Evolutionary conservation across 2,113 vertebrate genomes (phyloP), one percentile per base, ranked within the genome.

Genomic region (Lipotes vexillifer): DNA sequence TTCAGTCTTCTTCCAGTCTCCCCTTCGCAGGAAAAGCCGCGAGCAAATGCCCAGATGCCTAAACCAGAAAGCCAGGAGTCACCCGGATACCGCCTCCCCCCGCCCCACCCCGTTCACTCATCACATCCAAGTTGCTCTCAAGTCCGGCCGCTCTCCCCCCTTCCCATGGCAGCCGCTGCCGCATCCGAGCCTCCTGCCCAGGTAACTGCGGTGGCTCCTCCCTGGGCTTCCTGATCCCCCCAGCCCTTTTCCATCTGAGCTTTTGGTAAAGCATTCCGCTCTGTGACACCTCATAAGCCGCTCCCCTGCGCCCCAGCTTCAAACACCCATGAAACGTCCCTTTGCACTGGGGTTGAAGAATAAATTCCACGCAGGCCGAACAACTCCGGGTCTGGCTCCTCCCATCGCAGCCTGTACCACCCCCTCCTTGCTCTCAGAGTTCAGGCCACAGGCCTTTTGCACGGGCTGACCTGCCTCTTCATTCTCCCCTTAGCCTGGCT

Each of bases 401-500:
- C 5, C 29, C 21, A 25, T 33, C 41, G 80, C 65, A 36, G 77
- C 52, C 57, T 25, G 52, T 14, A 57, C 18, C 23, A 15, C 12
- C 18, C 38, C 8, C 25, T 46, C 29, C 44, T 52, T 1, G 0
- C 27, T 38, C 27, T 25, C 31, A 15, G 49, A 65, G 84, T 8
- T 77, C 29, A 25, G 23, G 92, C 89, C 92, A 63, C 69, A 90
- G 89, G 69, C 69, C 74, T 29, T 94, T 80, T 20, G 86, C 59
- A 85, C 29, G 41, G 49, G 44, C 9, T 2, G 12, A 29, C 0
- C 38, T 38, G 33, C 41, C 55, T 77, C 69, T 78, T 17, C 23
- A 61, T 23, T 78, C 23, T 52, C 52, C 41, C n/a, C 63, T 63
- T 11, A 20, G 31, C 38, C 61, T 68, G 38, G 38, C n/a, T 38